phyloP scores from a whole-genome alignment of 53 echinoderm and acorn worm species.

The Temnopleurus reevesii region DNA sequence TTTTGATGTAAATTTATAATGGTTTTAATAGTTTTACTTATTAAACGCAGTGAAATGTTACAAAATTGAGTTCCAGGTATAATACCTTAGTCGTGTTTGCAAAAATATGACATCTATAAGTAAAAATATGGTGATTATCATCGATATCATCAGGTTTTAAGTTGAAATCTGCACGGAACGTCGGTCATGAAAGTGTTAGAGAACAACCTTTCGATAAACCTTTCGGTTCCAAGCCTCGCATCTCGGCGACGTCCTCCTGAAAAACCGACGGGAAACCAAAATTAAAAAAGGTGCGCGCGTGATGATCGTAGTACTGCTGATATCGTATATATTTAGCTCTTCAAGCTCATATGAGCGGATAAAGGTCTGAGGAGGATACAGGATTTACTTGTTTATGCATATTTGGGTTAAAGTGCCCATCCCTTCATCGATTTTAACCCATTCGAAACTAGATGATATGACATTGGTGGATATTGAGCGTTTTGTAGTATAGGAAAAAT shows the following conservation, averaged over 20 bases:
- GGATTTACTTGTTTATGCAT: slow-evolving; percentile 37
- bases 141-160: too few species aligned
- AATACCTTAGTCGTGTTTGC: too few species aligned
- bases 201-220: not conserved
- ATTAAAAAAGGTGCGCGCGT: slow-evolving; percentile 23
- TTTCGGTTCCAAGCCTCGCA: not conserved
- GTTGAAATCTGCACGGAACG: too few species aligned
- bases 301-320: not conserved
- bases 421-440: slow-evolving; percentile 1
- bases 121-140: too few species aligned
- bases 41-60: too few species aligned
- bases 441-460: not conserved
- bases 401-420: slow-evolving; percentile 41
- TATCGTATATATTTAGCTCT: slow-evolving; percentile 23
- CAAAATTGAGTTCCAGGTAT: too few species aligned
- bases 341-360: not conserved
- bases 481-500: too few species aligned
- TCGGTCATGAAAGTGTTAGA: too few species aligned
- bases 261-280: slow-evolving; percentile 23
- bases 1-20: too few species aligned
- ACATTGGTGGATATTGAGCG: too few species aligned
- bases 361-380: not conserved
- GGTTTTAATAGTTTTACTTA: too few species aligned
- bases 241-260: not conserved
- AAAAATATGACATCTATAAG: too few species aligned